Percentiles rank a stretch among this genome's conserved stretches.
phyloP scores from a whole-genome alignment of 2,888 invertebrate species.

The Drosophila vallismaia region DNA sequence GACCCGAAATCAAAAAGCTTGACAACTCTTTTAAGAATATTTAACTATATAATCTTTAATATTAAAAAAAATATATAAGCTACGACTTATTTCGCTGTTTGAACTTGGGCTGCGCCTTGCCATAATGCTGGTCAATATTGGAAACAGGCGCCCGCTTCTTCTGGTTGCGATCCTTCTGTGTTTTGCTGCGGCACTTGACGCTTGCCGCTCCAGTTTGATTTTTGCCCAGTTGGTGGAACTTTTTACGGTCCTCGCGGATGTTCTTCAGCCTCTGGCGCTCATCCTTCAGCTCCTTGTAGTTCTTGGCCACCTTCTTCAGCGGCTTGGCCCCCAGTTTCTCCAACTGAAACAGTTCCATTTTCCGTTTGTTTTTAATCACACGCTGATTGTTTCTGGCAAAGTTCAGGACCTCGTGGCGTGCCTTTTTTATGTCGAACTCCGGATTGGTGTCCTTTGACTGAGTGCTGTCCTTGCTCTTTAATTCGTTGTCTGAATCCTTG shows the following conservation, averaged over 20 bases:
- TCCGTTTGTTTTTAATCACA: constrained; percentile 88
- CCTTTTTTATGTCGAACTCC: constrained; percentile 89
- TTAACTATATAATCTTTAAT: constrained; percentile 11
- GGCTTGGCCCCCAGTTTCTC: constrained; percentile 94
- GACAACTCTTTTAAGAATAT: background rate
- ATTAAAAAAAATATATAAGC: background rate
- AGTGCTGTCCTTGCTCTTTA: constrained; percentile 2
- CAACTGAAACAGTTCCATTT: constrained; percentile 90
- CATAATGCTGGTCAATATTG: constrained; percentile 83
- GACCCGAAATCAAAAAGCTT: background rate
- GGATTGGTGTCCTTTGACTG: constrained; percentile 23
- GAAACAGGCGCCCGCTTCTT: constrained; percentile 84
- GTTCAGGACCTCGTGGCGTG: constrained; percentile 92
- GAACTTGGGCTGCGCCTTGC: constrained; percentile 80
- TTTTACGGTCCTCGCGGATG: constrained; percentile 84
- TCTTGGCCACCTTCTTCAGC: constrained; percentile 87
- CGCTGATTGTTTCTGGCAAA: constrained; percentile 92
- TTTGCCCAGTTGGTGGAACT: constrained; percentile 86
- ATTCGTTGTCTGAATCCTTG: background rate
- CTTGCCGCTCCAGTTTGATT: constrained; percentile 86
- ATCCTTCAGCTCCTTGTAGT: constrained; percentile 89
- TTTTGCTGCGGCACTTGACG: constrained; percentile 84
- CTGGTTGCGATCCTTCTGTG: constrained; percentile 82
- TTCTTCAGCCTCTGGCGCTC: constrained; percentile 86
- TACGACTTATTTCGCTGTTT: constrained; percentile 64